Evolutionary conservation across 2,797 vertebrate species (phyloP).

Genomic region (Cryptoblepharus egeriae): DNA sequence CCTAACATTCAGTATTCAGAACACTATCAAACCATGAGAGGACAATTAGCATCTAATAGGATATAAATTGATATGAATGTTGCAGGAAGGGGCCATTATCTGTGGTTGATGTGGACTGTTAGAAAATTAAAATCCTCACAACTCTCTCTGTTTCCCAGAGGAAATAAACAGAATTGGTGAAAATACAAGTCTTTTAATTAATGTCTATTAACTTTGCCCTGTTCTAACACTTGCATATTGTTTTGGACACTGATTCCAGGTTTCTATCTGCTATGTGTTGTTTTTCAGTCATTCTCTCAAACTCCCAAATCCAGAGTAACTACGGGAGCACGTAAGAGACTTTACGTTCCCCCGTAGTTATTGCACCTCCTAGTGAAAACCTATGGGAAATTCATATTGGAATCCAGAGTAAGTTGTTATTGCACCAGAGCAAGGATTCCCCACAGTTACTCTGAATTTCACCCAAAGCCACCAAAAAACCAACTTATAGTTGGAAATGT

Average conservation of each 20-base stretch:
- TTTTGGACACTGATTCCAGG: background rate
- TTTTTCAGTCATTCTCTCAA: too few species aligned
- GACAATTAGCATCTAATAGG: slow-evolving; percentile 50
- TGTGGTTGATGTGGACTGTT: background rate
- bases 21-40: slow-evolving; percentile 16
- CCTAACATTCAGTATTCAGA: slow-evolving; percentile 25
- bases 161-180: background rate
- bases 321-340: too few species aligned
- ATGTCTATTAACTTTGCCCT: background rate
- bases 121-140: slow-evolving; percentile 4
- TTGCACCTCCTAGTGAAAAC: too few species aligned
- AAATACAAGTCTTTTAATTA: slow-evolving; percentile 26
- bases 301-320: too few species aligned
- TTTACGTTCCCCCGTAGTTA: too few species aligned
- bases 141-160: slow-evolving; percentile 7
- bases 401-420: too few species aligned
- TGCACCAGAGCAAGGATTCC: too few species aligned
- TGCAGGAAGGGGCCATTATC: slow-evolving; percentile 37
- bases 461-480: slow-evolving; percentile 12
- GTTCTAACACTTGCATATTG: background rate
- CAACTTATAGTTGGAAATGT: background rate
- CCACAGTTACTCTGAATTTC: too few species aligned
- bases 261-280: slow-evolving; percentile 20
- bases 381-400: too few species aligned
- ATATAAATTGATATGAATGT: slow-evolving; percentile 52